Base-by-base conservation (phyloP, 1,140 invertebrate species). In the Streblospio benedicti region DNA sequence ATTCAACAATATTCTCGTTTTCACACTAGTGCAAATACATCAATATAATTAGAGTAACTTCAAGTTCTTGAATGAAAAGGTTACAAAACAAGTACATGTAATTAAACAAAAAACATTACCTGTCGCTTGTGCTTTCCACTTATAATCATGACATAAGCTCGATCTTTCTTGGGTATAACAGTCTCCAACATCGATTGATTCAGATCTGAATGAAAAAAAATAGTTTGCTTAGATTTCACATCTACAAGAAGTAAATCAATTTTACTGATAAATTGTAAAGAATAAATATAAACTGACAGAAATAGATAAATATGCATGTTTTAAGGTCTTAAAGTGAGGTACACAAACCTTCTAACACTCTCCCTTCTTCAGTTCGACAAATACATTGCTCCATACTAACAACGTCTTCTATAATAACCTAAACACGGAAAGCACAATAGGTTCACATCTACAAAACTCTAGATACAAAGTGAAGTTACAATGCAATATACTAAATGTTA, bases 351-450 rank as follows among this genome's bases (percentile, higher is more conserved):
- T 78, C 76, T 43, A 80, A 62, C 6, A 77, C 57, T 67, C 67
- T 72, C 2, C 75, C 76, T 64, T 72, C 69, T 25, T 77, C 76
- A 49, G 76, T 77, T 63, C 67, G 71, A 65, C 76, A 79, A 4
- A 73, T 61, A 69, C 74, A 77, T 35, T 57, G 68, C 41, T 74
- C 69, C 41, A 31, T 44, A 31, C 65, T 67, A 12, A 71, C 47
- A 4, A 79, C 71, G 65, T 79, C 78, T 49, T 72, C 58, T 16
- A 79, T 71, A 32, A 72, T 63, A 25, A 77, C 67, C 75, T 77
- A 62, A 14, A 55, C 54, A 32, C 61, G 65, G 54, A 43, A 60
- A 57, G 23, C 56, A 52, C 47, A 12, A 59, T 27, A 65, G 32
- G 14, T 43, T 12, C 9, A 27, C 54, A 6, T 49, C 25, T n/a